Percentiles rank a stretch among this genome's conserved stretches.
phyloP scores from a whole-genome alignment of 2,888 invertebrate genomes.

The Tipula confusa region DNA sequence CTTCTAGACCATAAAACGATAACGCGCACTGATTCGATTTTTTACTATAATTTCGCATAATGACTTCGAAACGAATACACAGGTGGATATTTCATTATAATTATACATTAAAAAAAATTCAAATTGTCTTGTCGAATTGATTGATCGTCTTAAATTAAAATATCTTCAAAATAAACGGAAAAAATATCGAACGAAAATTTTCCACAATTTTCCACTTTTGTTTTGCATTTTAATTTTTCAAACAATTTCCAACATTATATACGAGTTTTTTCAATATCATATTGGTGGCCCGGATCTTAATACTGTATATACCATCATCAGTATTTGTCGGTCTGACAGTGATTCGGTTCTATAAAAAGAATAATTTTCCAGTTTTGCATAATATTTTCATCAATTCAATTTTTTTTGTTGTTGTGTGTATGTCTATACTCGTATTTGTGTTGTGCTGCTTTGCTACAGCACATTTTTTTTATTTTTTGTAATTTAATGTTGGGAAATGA shows the following conservation, averaged over 20 bases:
- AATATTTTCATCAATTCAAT: neutral
- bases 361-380: neutral
- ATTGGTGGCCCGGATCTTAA: neutral
- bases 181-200: neutral
- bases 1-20: neutral
- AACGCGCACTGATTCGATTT: neutral
- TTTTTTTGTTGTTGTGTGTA: neutral
- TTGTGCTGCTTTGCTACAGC: neutral
- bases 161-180: neutral
- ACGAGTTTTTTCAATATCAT: neutral
- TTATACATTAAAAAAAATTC: neutral
- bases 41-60: neutral
- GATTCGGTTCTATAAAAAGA: neutral
- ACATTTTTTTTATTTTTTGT: neutral
- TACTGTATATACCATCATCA: neutral
- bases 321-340: neutral
- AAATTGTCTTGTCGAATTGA: slow-evolving; percentile 12
- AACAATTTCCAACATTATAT: neutral
- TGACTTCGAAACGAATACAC: neutral
- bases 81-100: slow-evolving; percentile 12
- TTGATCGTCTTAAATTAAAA: neutral
- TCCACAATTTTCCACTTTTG: neutral
- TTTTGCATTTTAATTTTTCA: neutral
- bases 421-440: neutral
- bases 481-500: neutral